Evolutionary conservation across 2,113 vertebrate species (phyloP), one percentile per base, ranked within the genome.

Genomic region (Pseudorasbora parva): DNA sequence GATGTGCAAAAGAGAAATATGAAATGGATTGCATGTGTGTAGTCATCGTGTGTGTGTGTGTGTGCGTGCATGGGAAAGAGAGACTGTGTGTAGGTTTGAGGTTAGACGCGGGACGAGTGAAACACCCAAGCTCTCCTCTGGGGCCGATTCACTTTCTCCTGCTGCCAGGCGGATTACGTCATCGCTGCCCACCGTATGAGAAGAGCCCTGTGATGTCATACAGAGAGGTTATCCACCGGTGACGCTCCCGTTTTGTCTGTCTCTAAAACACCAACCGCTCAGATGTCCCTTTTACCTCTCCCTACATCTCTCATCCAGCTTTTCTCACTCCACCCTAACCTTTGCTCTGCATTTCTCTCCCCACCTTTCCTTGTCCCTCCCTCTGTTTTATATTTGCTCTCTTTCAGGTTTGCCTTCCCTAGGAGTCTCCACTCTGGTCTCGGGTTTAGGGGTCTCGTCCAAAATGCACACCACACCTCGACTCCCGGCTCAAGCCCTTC

Each of bases 131-230:
- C 78, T 80, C 76, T 84, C 81, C 80, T 81, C 54, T 19, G 76
- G 85, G 86, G 84, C 75, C 83, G 66, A 87, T 87, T 89, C 79
- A 87, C 86, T 89, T 90, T 90, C 89, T 90, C 88, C 86, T 60
- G 64, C 77, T 84, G 84, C 87, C 87, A 77, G 76, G 76, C 27
- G 8, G 60, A 82, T 90, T 88, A 85, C 82, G 80, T 89, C 86
- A 89, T 78, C 72, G 75, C 79, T 77, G 74, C 78, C 72, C 81
- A 73, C 82, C 71, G 54, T 88, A 85, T 86, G 84, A 86, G 88
- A 89, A 88, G 84, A 84, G 82, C 81, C 82, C 79, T 82, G 85
- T 89, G 87, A 90, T 83, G 87, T 90, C 89, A 89, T 86, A 54
- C 11, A 78, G 76, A 87, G 88, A 88, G 87, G 84, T 86, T 86